Base-by-base conservation (phyloP, 2,797 vertebrate species). In the Xenops minutus region DNA sequence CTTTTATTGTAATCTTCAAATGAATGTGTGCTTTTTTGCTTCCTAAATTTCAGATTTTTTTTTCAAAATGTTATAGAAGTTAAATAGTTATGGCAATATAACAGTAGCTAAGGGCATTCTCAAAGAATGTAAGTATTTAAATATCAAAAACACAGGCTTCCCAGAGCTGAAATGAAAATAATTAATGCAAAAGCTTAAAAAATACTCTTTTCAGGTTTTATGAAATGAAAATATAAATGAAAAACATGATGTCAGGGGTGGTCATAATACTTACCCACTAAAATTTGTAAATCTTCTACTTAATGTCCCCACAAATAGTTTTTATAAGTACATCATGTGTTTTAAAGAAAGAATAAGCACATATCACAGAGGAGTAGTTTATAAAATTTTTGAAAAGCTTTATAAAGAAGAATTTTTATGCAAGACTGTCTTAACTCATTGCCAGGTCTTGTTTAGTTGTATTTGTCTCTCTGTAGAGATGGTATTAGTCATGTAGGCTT, bases 141-240 rank as follows among this genome's bases (percentile, higher is more conserved):
- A 67, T 72, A 46, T 36, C 68, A 1, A 51, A 82, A 89, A 34
- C 30, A 61, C 14, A 52, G 10, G 10, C 64, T 86, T 86, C 27
- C 37, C 61, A 12, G 10, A 46, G 54, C 44, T 78, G 67, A 79
- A 89, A 71, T 85, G 5, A 67, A 82, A 88, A 81, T 34, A 81
- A 46, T 71, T 77, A 61, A 55, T 49, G 37, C 3, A 71, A 73
- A 77, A 93, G 13, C 78, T 21, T 59, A 16, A 92, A 87, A 81
- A 75, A 18, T n/a, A 12, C 17, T 62, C 34, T 41, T 62, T 64
- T 84, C 24, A 27, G 8, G 5, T 88, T 92, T 82, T n/a, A 59
- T 63, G 19, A 88, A 88, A 67, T 51, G 32, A 88, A 92, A 88
- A 88, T 48, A 43, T 24, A 81, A 82, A 72, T 72, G 14, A 78